A percentile compares a stretch with the other conserved stretches of the same genome.
Conservation (phyloP, 2,797 vertebrate genomes). For the Lithobates sylvaticus region DNA sequence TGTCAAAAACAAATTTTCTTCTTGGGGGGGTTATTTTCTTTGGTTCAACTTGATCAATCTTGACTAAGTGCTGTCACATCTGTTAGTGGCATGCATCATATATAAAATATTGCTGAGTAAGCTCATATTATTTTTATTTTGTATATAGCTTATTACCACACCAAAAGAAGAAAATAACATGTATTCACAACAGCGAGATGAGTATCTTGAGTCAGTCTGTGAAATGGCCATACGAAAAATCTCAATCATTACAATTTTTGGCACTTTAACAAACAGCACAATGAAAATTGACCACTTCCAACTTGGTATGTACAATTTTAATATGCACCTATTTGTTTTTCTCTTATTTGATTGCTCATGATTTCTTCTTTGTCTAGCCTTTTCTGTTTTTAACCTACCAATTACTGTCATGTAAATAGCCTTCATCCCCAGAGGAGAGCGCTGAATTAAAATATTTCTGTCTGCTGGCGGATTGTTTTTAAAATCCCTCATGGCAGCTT, state of each 20-base stretch:
- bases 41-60: too few species aligned
- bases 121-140: neutral
- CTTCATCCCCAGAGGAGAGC: too few species aligned
- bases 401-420: too few species aligned
- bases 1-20: too few species aligned
- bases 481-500: too few species aligned
- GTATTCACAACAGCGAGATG: constrained; percentile 94
- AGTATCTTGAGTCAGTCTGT: constrained; percentile 97
- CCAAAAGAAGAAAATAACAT: constrained; percentile 88
- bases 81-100: constrained; percentile 2
- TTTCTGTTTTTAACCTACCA: too few species aligned
- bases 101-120: constrained; percentile 30
- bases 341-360: neutral
- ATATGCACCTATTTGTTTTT: neutral
- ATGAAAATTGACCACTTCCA: constrained; percentile 99
- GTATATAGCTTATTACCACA: constrained; percentile 88
- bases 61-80: too few species aligned
- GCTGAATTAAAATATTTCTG: too few species aligned
- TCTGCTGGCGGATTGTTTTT: too few species aligned
- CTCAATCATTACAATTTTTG: constrained; percentile 94
- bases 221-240: constrained; percentile 97
- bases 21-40: too few species aligned
- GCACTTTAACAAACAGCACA: constrained; percentile 91
- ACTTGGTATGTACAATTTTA: constrained; percentile 81
- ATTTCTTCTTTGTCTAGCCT: too few species aligned